phyloP scores from a whole-genome alignment of 1,140 invertebrate species.

The Ceratosolen fusciceps region DNA sequence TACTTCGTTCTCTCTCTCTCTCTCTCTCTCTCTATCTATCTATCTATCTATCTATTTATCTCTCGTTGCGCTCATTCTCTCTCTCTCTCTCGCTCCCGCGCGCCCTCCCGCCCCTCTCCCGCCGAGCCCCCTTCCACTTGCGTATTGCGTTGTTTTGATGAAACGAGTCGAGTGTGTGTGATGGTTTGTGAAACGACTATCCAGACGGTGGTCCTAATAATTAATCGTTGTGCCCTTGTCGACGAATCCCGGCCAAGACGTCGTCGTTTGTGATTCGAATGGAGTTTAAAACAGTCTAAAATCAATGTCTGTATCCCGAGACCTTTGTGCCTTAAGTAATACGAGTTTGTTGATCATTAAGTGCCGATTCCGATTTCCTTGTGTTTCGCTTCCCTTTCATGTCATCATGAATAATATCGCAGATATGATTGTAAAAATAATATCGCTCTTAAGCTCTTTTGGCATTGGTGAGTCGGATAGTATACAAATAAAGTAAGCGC shows the following conservation, averaged over 20 bases:
- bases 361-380: not conserved
- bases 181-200: not conserved
- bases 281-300: not conserved
- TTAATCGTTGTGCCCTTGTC: not conserved
- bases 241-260: not conserved
- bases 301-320: not conserved
- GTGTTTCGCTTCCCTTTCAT: not conserved
- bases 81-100: no score
- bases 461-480: no score
- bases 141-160: not conserved
- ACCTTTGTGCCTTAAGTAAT: not conserved
- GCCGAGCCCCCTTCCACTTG: no score
- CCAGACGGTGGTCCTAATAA: not conserved
- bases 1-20: not conserved
- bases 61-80: not conserved
- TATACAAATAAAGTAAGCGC: no score
- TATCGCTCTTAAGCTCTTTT: no score
- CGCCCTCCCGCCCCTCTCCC: no score
- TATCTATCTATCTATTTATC: no score
- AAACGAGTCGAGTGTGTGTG: not conserved
- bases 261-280: not conserved
- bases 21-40: not conserved
- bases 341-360: not conserved
- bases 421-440: no score
- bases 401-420: no score